phyloP scores from a whole-genome alignment of 2,888 invertebrate genomes.

The Labia minor region DNA sequence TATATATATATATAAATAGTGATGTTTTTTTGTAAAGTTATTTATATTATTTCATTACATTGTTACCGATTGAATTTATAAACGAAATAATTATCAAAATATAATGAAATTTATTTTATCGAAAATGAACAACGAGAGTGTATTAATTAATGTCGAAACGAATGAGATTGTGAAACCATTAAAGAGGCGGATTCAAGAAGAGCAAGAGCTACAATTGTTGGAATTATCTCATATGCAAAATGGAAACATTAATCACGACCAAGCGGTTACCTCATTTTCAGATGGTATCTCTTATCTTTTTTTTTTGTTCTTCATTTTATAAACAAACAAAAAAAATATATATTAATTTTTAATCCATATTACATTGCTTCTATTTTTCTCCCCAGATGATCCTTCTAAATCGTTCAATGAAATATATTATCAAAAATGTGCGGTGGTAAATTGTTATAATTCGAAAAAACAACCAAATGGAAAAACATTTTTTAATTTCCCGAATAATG shows the following conservation, averaged over 20 bases:
- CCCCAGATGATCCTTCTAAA: not conserved
- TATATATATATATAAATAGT: no score
- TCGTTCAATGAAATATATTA: not conserved
- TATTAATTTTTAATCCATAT: no score
- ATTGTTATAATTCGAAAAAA: not conserved
- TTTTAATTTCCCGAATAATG: conserved; percentile 22
- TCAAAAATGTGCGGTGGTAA: not conserved
- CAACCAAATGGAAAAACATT: conserved; percentile 19
- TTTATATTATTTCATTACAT: not conserved
- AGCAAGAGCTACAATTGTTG: not conserved
- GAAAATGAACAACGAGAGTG: conserved; percentile 3
- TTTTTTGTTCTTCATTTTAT: no score
- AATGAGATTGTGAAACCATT: not conserved
- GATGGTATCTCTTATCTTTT: not conserved
- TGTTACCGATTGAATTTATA: not conserved
- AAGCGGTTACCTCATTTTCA: not conserved
- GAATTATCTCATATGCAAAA: not conserved
- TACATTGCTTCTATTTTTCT: not conserved
- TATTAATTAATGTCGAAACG: not conserved
- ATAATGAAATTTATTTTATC: not conserved
- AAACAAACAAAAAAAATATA: not conserved
- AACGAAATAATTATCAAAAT: not conserved
- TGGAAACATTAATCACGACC: conserved; percentile 13
- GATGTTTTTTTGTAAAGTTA: not conserved
- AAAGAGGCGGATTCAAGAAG: not conserved